A percentile compares a stretch with the other conserved stretches of the same genome.
phyloP scores from a whole-genome alignment of 2,888 invertebrate species.

The Muschampia plurimacula region DNA sequence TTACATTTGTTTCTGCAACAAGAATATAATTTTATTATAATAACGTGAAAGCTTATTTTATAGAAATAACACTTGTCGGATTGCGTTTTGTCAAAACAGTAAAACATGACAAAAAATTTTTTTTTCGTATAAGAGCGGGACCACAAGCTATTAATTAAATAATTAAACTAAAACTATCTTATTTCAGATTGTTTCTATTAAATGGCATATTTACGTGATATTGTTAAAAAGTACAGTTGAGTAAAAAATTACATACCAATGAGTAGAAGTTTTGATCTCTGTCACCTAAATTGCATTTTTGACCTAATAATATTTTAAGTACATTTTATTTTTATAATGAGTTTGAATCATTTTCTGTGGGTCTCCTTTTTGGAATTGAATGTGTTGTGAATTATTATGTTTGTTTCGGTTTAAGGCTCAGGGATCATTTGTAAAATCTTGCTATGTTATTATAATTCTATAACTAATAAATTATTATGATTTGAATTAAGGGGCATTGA shows the following conservation, averaged over 20 bases:
- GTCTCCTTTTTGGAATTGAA: conserved; percentile 19
- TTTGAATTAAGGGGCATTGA: neutral
- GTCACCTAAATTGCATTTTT: conserved; percentile 25
- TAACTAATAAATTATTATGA: neutral
- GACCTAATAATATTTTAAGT: neutral
- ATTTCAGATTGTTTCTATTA: conserved; percentile 6
- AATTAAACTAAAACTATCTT: neutral
- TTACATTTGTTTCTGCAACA: neutral
- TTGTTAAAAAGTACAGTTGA: conserved; percentile 15
- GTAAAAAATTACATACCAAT: conserved; percentile 4
- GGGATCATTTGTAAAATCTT: conserved; percentile 3
- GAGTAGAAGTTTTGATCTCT: conserved; percentile 29
- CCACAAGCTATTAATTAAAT: neutral
- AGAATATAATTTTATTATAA: neutral
- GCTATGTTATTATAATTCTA: neutral
- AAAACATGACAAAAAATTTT: neutral
- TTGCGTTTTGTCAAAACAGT: neutral
- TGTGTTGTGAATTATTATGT: conserved; percentile 39
- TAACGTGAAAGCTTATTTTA: neutral
- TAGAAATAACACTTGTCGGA: neutral
- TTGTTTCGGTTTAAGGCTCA: conserved; percentile 32
- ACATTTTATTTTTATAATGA: conserved; percentile 7
- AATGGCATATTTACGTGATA: conserved; percentile 20
- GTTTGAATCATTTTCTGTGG: conserved; percentile 5
- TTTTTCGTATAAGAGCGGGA: neutral